Evolutionary conservation across 2,888 invertebrate species (phyloP), one percentile per base, ranked within the genome.

Genomic region (Nomada ruficornis): DNA sequence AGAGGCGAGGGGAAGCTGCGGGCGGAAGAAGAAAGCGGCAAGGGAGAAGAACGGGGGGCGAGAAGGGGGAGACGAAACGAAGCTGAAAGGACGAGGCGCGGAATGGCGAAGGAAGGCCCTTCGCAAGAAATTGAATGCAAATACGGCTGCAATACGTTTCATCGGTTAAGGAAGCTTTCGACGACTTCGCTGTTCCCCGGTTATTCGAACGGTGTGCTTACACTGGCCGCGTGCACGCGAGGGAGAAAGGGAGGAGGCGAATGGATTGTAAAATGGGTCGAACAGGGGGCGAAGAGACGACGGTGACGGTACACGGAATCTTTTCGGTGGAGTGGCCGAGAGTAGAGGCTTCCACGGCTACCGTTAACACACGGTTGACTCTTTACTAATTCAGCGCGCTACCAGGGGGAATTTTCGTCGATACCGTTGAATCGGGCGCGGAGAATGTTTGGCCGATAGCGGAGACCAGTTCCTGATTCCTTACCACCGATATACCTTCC

Each of bases 121-220:
- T 80, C 73, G 77, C 74, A 86, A 88, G 90, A 91, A 92, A 92
- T 92, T 91, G 90, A 92, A 92, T 91, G 92, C 91, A 92, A 92
- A 91, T 92, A 91, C 87, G 86, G 73, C 73, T 80, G 87, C 81
- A 86, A 87, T 84, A 85, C 86, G 84, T 82, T 82, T 60, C 79
- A 65, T 76, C 80, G 70, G 72, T 77, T 68, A 65, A 54, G 63
- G 83, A 71, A 74, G 68, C 79, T 79, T 79, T 77, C 79, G 65
- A 81, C 82, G 73, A 81, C 76, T 76, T 44, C 52, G 68, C 76
- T 81, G 82, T 83, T 83, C 73, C 82, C 77, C 82, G 77, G 82
- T 82, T 82, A 83, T 77, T 82, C 72, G 68, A 69, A 81, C 69
- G 69, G 62, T 47, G 68, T 82, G 77, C 72, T 77, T 68, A 42